A percentile compares a stretch with the other conserved stretches of the same genome.
phyloP scores from a whole-genome alignment of 2,797 vertebrate species.

The Phoxinus dragarum region DNA sequence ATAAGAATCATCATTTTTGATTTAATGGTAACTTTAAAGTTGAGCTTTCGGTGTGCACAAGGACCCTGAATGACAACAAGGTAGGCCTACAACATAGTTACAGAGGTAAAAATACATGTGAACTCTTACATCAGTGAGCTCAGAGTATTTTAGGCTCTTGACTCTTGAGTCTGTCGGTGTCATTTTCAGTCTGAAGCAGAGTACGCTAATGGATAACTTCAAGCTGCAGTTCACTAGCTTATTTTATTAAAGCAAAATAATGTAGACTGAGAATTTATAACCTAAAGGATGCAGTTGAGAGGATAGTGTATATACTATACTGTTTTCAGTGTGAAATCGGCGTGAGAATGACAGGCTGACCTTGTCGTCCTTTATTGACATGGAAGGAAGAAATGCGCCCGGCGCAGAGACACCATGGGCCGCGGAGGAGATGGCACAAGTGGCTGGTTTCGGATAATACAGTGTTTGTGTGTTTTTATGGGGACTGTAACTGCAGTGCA shows the following conservation, averaged over 20 bases:
- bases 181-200: constrained; percentile 57
- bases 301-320: constrained; percentile 1
- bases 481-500: background rate
- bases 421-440: constrained; percentile 63
- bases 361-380: constrained; percentile 64
- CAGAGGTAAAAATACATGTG: constrained; percentile 78
- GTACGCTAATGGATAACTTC: background rate
- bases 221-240: background rate
- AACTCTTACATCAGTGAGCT: constrained; percentile 72
- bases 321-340: background rate
- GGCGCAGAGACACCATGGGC: constrained; percentile 51
- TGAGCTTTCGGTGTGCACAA: background rate
- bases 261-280: constrained; percentile 10
- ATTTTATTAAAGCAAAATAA: constrained; percentile 4
- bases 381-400: constrained; percentile 66
- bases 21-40: background rate
- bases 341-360: constrained; percentile 71
- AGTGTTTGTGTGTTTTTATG: constrained; percentile 38
- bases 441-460: constrained; percentile 73
- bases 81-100: constrained; percentile 66
- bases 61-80: background rate
- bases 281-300: background rate
- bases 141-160: constrained; percentile 76
- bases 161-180: constrained; percentile 64
- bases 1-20: background rate